Evolutionary conservation across 2,113 vertebrate genomes (phyloP).

Genomic region (Craseonycteris thonglongyai): DNA sequence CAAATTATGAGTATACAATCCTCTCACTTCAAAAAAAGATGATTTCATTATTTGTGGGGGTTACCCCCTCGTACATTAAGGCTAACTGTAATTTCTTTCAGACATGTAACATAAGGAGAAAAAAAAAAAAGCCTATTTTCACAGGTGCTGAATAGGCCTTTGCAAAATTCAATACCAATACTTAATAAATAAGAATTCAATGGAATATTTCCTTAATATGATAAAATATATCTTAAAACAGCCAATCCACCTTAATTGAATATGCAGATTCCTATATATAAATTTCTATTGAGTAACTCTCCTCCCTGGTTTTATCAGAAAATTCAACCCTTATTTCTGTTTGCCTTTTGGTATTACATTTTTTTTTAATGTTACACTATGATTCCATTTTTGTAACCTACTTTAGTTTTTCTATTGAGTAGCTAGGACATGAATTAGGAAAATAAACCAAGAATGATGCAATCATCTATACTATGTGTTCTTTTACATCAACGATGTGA

Average conservation of each 20-base stretch:
- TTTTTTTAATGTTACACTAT: background rate
- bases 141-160: background rate
- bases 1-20: too few relatives aligned
- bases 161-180: background rate
- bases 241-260: background rate
- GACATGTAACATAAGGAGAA: background rate
- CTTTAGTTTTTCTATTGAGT: background rate
- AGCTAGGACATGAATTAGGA: background rate
- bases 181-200: background rate
- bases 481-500: background rate
- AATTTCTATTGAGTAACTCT: background rate
- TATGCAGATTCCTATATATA: background rate
- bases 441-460: background rate
- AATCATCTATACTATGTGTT: background rate
- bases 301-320: background rate
- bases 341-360: background rate
- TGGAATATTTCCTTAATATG: background rate
- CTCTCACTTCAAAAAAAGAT: too few relatives aligned
- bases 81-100: background rate
- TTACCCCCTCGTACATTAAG: too few relatives aligned
- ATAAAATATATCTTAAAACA: background rate
- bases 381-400: background rate
- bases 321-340: background rate
- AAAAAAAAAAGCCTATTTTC: background rate
- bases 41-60: too few relatives aligned